Evolutionary conservation across 2,888 invertebrate species (phyloP), one percentile per base, ranked within the genome.

Genomic region (Apotomis betuletana): DNA sequence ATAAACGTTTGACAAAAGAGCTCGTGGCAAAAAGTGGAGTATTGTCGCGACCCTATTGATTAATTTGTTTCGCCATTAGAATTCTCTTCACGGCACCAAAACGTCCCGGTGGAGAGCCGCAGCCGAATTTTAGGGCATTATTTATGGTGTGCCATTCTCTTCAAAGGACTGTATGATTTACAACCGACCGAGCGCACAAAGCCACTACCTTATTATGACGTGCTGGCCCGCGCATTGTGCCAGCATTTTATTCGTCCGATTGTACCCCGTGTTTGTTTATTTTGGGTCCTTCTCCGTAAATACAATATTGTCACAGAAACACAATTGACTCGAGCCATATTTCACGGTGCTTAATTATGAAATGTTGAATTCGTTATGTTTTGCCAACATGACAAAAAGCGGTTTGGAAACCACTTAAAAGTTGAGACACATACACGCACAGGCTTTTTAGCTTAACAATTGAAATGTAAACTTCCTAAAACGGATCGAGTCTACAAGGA

Each of bases 111-210:
- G 85, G 84, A 87, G 85, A 86, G 82, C 82, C 83, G 82, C 85
- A 86, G 85, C 86, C 85, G 87, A 88, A 87, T 89, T 91, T 90
- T 77, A 85, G 86, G 83, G 76, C 86, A 86, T 91, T 89, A 92
- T 93, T 93, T 93, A 92, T 91, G 90, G 87, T 85, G 79, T 87
- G 88, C 90, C 89, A 91, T 92, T 92, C 90, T 87, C 84, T 88
- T 89, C 88, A 90, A 91, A 91, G 87, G 89, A 90, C 88, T 89
- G 85, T 88, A 91, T 92, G 91, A 93, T 93, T 92, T 93, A 92
- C 91, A 88, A 83, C 89, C 86, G 52, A 58, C 63, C 68, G 57
- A 79, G 78, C 77, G 83, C 86, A 92, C 92, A 93, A 92, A 89
- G 91, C 87, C 86, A 84, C 87, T 88, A 84, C 90, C 88, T 92